phyloP scores from a whole-genome alignment of 2,797 vertebrate species.

The Pelodytes ibericus region DNA sequence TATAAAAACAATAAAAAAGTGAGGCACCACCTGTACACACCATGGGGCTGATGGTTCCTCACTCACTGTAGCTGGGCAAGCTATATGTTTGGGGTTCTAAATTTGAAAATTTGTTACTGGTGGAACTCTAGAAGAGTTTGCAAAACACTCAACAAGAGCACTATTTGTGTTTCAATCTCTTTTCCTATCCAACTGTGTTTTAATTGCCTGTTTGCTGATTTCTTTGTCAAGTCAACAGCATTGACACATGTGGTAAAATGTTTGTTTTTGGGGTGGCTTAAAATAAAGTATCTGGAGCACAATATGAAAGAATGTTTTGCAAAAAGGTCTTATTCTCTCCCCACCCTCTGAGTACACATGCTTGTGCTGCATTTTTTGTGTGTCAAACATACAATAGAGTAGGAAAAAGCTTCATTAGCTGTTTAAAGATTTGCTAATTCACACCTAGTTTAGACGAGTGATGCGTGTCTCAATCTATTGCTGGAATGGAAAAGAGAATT shows the following conservation, averaged over 20 bases:
- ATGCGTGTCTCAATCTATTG: slow-evolving; percentile 38
- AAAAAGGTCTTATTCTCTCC: slow-evolving; percentile 14
- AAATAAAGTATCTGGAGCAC: slow-evolving; percentile 31
- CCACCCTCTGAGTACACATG: slow-evolving; percentile 48
- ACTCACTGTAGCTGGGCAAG: too few species aligned
- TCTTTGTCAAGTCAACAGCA: slow-evolving; percentile 29
- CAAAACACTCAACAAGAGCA: background rate
- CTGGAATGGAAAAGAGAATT: slow-evolving; percentile 10
- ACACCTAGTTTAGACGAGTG: slow-evolving; percentile 46
- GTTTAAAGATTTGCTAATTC: slow-evolving; percentile 44
- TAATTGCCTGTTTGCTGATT: slow-evolving; percentile 25
- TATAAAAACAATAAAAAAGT: too few species aligned
- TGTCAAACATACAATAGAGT: slow-evolving; percentile 37
- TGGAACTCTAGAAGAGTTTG: background rate
- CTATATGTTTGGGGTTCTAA: too few species aligned
- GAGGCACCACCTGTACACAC: too few species aligned
- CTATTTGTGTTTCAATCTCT: background rate
- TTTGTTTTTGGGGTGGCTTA: slow-evolving; percentile 49
- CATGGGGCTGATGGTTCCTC: too few species aligned
- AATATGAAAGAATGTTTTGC: slow-evolving; percentile 47
- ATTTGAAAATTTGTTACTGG: too few species aligned
- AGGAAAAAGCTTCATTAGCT: slow-evolving; percentile 39
- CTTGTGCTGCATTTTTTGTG: slow-evolving; percentile 34
- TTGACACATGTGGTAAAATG: slow-evolving; percentile 39
- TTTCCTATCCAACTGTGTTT: slow-evolving; percentile 19